A percentile compares a stretch with the other conserved stretches of the same genome.
Conservation (phyloP, 2,113 vertebrate genomes). For the Lepisosteus oculatus region DNA sequence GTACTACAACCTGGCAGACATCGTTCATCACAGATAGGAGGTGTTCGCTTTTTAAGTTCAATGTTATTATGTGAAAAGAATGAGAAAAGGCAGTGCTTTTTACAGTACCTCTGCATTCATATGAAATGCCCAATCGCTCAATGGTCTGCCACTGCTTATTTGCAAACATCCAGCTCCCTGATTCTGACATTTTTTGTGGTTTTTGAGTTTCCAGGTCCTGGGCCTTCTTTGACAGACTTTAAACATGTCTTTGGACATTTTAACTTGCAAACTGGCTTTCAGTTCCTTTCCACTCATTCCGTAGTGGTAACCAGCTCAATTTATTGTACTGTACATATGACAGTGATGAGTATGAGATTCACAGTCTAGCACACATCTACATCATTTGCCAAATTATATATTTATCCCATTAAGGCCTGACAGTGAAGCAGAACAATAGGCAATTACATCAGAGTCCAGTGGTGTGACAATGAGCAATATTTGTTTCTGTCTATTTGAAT, state of each 20-base stretch:
- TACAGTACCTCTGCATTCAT: too few species aligned
- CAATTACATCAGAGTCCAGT: background rate
- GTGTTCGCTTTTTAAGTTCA: too few species aligned
- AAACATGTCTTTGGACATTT: background rate
- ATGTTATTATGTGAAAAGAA: too few species aligned
- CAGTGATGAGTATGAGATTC: background rate
- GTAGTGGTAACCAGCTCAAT: background rate
- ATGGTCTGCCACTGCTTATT: too few species aligned
- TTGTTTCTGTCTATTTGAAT: background rate
- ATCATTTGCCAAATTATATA: background rate
- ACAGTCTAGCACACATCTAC: slow-evolving; percentile 1
- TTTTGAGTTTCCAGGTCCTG: too few species aligned
- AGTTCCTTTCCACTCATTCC: background rate
- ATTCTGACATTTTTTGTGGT: too few species aligned
- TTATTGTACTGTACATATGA: background rate
- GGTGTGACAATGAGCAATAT: background rate
- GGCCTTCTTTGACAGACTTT: too few species aligned
- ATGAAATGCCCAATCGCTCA: too few species aligned
- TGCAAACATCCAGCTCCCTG: too few species aligned
- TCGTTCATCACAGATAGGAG: too few species aligned
- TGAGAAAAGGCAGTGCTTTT: too few species aligned
- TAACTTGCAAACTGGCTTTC: background rate
- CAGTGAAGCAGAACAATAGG: background rate
- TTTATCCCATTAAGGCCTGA: background rate
- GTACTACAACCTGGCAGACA: too few species aligned